Conservation (phyloP, 23 tunicate species). For the Halocynthia aurantium region DNA sequence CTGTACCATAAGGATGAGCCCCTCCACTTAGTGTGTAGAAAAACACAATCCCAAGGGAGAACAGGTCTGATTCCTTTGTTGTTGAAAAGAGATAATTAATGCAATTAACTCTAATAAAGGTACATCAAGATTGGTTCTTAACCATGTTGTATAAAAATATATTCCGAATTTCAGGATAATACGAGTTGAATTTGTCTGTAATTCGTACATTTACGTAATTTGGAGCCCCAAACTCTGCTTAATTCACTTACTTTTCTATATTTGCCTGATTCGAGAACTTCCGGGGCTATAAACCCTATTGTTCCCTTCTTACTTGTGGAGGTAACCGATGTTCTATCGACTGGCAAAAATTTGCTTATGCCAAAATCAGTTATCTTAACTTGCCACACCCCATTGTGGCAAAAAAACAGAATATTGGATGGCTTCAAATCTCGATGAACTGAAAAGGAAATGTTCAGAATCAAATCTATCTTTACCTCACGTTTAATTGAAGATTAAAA, state of each 20-base stretch:
- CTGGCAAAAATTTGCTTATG: conserved; percentile 1
- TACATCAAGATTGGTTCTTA: no score
- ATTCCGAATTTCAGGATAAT: background rate
- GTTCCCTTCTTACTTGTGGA: background rate
- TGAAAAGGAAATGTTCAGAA: no score
- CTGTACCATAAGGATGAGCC: conserved; percentile 15
- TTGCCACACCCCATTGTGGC: conserved; percentile 6
- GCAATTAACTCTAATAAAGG: background rate
- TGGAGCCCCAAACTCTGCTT: background rate
- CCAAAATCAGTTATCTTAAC: conserved; percentile 29
- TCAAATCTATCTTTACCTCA: no score
- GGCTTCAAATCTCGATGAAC: conserved; percentile 24
- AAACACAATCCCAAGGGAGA: conserved; percentile 17
- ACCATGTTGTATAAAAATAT: no score
- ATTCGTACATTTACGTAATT: background rate
- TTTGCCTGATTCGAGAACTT: background rate
- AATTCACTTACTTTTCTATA: conserved; percentile 4
- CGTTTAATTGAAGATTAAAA: background rate
- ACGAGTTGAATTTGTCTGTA: background rate
- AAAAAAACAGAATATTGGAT: conserved; percentile 20
- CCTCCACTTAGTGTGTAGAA: conserved; percentile 15
- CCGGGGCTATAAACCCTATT: conserved; percentile 19
- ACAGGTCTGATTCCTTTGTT: conserved; percentile 16
- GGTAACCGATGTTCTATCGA: conserved; percentile 4
- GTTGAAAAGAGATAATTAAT: background rate